Conservation (phyloP, 2,888 invertebrate genomes). For the Philhelius pedissequus region DNA sequence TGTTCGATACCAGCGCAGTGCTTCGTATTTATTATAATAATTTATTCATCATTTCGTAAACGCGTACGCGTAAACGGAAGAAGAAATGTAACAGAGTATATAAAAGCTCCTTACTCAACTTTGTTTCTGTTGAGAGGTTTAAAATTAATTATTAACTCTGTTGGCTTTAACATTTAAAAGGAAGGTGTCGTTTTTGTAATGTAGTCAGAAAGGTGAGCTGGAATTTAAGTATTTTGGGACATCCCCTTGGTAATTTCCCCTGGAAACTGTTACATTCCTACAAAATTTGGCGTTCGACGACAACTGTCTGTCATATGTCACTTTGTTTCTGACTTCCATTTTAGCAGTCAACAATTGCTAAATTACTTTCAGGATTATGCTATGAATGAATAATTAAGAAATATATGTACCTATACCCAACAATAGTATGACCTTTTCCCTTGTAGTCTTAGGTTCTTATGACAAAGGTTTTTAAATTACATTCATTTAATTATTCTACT, state of each 20-base stretch:
- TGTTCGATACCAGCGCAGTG: conserved; percentile 21
- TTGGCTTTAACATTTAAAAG: neutral
- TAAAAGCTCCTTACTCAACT: neutral
- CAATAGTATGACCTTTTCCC: too few species aligned
- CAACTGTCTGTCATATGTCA: too few species aligned
- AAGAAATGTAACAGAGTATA: neutral
- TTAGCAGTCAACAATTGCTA: too few species aligned
- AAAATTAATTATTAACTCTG: conserved; percentile 15
- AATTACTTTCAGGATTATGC: too few species aligned
- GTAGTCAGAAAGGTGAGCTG: neutral
- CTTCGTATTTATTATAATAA: neutral
- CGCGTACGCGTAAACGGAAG: neutral
- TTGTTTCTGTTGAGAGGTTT: neutral
- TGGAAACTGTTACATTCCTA: neutral
- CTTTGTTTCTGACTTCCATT: too few species aligned
- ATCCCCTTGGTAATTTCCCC: neutral
- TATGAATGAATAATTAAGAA: too few species aligned
- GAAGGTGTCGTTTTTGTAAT: neutral
- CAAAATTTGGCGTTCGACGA: too few species aligned
- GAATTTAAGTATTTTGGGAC: conserved; percentile 4
- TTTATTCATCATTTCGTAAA: neutral
- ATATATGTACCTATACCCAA: too few species aligned
- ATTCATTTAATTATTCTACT: neutral
- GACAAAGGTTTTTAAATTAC: neutral
- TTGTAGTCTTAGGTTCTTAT: neutral